These are phyloP conservation scores for Apamea monoglypha DNA, from an alignment of 2,888 invertebrate genomes.

Conservation along the genomic window DNA sequence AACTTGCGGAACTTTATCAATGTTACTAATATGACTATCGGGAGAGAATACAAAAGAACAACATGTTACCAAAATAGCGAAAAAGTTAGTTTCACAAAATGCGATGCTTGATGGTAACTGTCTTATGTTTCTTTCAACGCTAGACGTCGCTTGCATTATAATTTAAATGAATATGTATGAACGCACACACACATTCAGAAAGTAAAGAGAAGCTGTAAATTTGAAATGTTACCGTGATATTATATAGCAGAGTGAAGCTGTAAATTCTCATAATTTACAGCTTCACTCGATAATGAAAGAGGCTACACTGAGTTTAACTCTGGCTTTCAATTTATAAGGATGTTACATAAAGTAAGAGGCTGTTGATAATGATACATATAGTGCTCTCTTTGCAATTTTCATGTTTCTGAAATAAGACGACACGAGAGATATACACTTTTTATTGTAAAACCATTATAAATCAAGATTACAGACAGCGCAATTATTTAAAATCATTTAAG, in stretches of 20 bases:
- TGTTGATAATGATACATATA: neutral
- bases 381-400: neutral
- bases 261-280: neutral
- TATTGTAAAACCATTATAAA: neutral
- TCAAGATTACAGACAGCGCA: neutral
- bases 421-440: neutral
- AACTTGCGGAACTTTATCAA: slow-evolving; percentile 8
- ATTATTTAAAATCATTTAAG: slow-evolving; percentile 4
- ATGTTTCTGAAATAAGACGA: neutral
- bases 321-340: neutral
- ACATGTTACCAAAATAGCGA: neutral
- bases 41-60: neutral
- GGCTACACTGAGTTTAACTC: neutral
- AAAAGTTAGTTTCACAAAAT: neutral
- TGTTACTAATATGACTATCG: slow-evolving; percentile 8
- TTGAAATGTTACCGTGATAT: neutral
- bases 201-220: neutral
- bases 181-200: neutral
- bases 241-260: neutral
- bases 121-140: neutral
- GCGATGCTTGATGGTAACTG: neutral
- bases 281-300: neutral
- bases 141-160: neutral
- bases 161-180: slow-evolving; percentile 23
- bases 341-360: too few relatives aligned